Base-by-base conservation (phyloP, 2,888 invertebrate species). In the Smittia sp. region DNA sequence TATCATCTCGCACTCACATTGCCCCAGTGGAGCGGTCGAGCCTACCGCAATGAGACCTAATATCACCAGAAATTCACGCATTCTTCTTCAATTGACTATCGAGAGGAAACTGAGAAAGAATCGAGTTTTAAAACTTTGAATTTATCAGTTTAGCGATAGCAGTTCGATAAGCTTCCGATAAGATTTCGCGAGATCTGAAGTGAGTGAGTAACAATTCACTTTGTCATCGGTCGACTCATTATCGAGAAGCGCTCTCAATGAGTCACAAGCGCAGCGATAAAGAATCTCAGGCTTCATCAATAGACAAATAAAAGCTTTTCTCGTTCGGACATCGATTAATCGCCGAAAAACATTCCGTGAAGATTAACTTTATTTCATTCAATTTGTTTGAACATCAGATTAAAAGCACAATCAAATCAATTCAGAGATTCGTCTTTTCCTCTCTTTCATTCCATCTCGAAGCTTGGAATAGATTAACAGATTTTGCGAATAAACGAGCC, bases 331-430 rank as follows among this genome's bases (percentile, higher is more conserved):
- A 3, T n/a, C 46, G 15, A 46, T 32, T n/a, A 46, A 46, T 46
- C 46, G 15, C n/a, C 11, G 46, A 46, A 46, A 46, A 46, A 46
- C 46, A 46, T 46, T 46, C 3, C 46, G 15, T 11, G n/a, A 6
- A 11, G 46, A 46, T 46, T 46, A 46, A 46, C 46, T 46, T 46
- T 46, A 11, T 46, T 46, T 15, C 46, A 46, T 46, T 46, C 46
- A 3, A 46, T 46, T 46, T 15, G 46, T 46, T n/a, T 46, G n/a
- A 13, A 15, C 11, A 46, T 11, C 11, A 15, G 15, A 46, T 11
- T n/a, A n/a, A n/a, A 46, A 46, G 46, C 46, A 15, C 46, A 11
- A 46, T 46, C 46, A 46, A 46, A 46, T 46, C 46, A 46, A 46
- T 46, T 46, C 46, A 46, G 46, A n/a, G 15, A 46, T 46, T 46